Evolutionary conservation across 2,888 invertebrate genomes (phyloP).

Genomic region (Clusia tigrina): DNA sequence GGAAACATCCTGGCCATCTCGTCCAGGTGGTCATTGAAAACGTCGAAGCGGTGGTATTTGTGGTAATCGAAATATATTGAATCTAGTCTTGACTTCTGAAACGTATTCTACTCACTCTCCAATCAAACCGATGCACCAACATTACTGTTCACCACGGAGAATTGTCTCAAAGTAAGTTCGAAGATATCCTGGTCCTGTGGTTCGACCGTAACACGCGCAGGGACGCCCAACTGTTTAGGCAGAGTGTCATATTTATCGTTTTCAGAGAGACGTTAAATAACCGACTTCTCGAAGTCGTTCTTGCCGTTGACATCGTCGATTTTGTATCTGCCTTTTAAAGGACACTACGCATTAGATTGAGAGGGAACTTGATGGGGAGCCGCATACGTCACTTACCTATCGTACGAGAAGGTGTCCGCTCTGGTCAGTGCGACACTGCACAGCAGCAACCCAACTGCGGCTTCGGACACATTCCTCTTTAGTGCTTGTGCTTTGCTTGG

Average conservation of each 20-base stretch:
- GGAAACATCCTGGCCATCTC: slow-evolving; percentile 66
- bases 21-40: slow-evolving; percentile 67
- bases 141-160: slow-evolving; percentile 45
- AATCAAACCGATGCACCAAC: slow-evolving; percentile 43
- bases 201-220: slow-evolving; percentile 55
- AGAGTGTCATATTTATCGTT: slow-evolving; percentile 49
- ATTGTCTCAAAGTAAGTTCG: slow-evolving; percentile 44
- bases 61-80: slow-evolving; percentile 46
- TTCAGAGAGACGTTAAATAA: slow-evolving; percentile 44
- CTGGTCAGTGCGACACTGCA: slow-evolving; percentile 26
- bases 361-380: no score
- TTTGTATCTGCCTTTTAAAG: slow-evolving; percentile 58
- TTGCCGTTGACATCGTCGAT: slow-evolving; percentile 54
- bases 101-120: slow-evolving; percentile 43
- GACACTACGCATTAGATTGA: no score
- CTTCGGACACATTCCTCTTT: no score
- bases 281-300: slow-evolving; percentile 46
- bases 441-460: no score
- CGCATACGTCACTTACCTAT: slow-evolving; percentile 4
- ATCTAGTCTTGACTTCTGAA: slow-evolving; percentile 32
- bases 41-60: slow-evolving; percentile 48
- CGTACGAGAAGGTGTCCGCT: slow-evolving; percentile 32
- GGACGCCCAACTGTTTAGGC: slow-evolving; percentile 43
- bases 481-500: no score
- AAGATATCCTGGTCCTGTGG: slow-evolving; percentile 53